phyloP scores from a whole-genome alignment of 2,797 vertebrate genomes.

The Selene dorsalis region DNA sequence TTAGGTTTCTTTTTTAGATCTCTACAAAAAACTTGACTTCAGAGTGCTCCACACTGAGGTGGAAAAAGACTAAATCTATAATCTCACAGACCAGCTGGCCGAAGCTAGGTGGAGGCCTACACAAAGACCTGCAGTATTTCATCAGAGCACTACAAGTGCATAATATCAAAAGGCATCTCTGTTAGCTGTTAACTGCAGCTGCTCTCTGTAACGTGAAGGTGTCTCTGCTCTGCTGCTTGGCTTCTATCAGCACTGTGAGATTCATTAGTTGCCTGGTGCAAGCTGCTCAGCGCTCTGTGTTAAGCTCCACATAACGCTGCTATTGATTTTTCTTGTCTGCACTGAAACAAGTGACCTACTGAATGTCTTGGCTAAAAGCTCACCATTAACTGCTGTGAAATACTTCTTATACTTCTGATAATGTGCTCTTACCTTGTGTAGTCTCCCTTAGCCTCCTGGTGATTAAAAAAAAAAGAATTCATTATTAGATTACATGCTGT shows the following conservation, averaged over 20 bases:
- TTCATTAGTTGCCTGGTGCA: constrained; percentile 75
- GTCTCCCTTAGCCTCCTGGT: constrained; percentile 96
- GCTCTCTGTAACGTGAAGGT: constrained; percentile 38
- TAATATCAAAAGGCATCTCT: constrained; percentile 27
- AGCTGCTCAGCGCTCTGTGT: constrained; percentile 64
- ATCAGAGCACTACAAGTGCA: constrained; percentile 16
- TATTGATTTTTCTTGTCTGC: constrained; percentile 76
- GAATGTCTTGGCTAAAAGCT: constrained; percentile 62
- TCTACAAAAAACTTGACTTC: neutral
- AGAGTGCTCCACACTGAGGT: too few species aligned
- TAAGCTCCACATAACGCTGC: constrained; percentile 64
- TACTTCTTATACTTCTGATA: constrained; percentile 49
- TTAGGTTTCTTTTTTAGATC: neutral
- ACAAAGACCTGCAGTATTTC: constrained; percentile 35
- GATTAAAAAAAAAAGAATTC: constrained; percentile 54
- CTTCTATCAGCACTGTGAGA: constrained; percentile 67
- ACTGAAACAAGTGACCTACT: constrained; percentile 73
- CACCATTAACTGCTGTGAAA: constrained; percentile 72
- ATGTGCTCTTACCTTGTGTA: constrained; percentile 83
- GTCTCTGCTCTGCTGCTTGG: constrained; percentile 29
- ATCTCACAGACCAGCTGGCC: constrained; percentile 13
- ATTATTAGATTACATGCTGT: constrained; percentile 40
- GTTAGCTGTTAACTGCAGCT: constrained; percentile 42
- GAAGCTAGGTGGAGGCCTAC: constrained; percentile 41
- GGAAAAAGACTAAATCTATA: too few species aligned